Conservation (phyloP, 2,888 invertebrate species). For the Sarcophaga carnaria region DNA sequence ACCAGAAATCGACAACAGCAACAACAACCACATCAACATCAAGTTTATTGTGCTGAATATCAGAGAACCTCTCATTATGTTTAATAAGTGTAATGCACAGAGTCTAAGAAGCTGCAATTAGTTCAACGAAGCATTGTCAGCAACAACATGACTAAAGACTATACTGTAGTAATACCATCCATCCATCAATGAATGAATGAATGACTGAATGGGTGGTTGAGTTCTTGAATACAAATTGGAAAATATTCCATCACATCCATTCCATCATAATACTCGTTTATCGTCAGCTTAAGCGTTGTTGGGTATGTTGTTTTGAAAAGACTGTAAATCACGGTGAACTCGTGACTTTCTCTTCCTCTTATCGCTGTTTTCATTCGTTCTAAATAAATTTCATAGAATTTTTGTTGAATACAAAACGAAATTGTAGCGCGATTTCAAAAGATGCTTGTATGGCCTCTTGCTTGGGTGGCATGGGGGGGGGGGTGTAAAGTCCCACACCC, state of each 20-base stretch:
- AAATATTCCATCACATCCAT: constrained; percentile 41
- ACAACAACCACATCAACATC: constrained; percentile 15
- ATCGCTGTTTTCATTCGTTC: background rate
- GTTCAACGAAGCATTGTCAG: constrained; percentile 63
- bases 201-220: constrained; percentile 12
- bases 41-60: constrained; percentile 60
- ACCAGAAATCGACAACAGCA: constrained; percentile 36
- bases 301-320: constrained; percentile 6
- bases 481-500: constrained; percentile 24
- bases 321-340: constrained; percentile 37
- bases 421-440: background rate
- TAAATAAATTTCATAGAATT: constrained; percentile 19
- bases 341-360: background rate
- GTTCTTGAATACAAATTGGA: constrained; percentile 48
- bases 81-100: constrained; percentile 61
- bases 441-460: background rate
- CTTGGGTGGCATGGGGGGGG: constrained; percentile 6
- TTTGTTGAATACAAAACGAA: constrained; percentile 37
- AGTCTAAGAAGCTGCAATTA: constrained; percentile 66
- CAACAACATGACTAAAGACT: constrained; percentile 56
- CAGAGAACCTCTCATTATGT: constrained; percentile 55
- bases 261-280: background rate
- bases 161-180: background rate
- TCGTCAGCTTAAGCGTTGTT: constrained; percentile 36
- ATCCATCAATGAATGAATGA: background rate